phyloP scores from a whole-genome alignment of 2,797 vertebrate species.

The Ctenopoma multispine region DNA sequence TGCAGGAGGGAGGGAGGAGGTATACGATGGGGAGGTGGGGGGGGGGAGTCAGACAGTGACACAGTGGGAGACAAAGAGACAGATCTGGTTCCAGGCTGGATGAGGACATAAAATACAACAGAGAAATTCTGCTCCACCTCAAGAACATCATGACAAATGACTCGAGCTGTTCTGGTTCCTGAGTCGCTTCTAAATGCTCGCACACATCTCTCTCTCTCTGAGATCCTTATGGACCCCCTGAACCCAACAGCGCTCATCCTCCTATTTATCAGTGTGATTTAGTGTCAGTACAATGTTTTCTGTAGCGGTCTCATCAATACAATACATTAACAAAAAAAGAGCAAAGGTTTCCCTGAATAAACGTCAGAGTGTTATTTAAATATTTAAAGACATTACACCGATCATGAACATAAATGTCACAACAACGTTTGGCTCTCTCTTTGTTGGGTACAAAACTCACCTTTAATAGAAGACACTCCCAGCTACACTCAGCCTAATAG shows the following conservation, averaged over 20 bases:
- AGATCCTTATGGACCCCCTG: too few relatives aligned
- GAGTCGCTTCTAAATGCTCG: background rate
- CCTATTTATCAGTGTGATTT: background rate
- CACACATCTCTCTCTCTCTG: too few relatives aligned
- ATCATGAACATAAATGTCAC: too few relatives aligned
- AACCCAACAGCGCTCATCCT: background rate
- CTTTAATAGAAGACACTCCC: too few relatives aligned
- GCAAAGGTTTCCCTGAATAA: too few relatives aligned
- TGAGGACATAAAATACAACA: constrained; percentile 33
- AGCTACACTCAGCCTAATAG: too few relatives aligned
- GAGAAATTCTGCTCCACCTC: background rate
- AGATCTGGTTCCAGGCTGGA: constrained; percentile 30
- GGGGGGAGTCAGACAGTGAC: constrained; percentile 45
- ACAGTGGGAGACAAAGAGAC: constrained; percentile 50
- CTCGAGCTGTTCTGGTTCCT: background rate
- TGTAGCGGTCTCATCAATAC: background rate
- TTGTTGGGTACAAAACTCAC: too few relatives aligned
- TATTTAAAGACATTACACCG: too few relatives aligned
- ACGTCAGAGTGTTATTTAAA: too few relatives aligned
- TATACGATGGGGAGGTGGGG: constrained; percentile 24
- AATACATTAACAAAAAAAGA: too few relatives aligned
- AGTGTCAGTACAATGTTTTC: background rate
- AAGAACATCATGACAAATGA: background rate
- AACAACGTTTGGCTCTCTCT: too few relatives aligned
- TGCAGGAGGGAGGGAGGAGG: constrained; percentile 30